Base-by-base conservation (phyloP, 1,140 invertebrate genomes). In the Akabosia matsudoensis region DNA sequence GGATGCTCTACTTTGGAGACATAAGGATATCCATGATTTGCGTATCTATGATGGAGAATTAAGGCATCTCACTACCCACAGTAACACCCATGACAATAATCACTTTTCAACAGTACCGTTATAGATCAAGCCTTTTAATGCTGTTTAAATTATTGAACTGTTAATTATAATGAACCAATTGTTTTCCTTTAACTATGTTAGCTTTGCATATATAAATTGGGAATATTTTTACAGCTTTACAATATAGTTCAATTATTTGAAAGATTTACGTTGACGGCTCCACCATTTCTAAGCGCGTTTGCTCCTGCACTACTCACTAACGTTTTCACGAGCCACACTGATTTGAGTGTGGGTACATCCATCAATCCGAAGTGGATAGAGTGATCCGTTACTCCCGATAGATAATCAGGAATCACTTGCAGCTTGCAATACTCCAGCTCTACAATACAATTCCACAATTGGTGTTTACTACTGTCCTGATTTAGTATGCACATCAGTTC, bases 21-120 rank as follows among this genome's bases (percentile, higher is more conserved):
- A 34, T 4, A 16, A 14, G n/a, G 30, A 45, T 13, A 34, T 72
- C 1, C n/a, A 37, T 34, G 70, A 72, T 16, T 22, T 72, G 7
- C 70, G 70, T 7, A 45, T 72, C 14, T 72, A 72, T 28, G 70
- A 72, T 28, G 70, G 70, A 37, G 70, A 72, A 45, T 31, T 67
- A 31, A 28, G 61, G 7, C 61, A 67, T 13, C 54, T 45, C 37
- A 10, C 37, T 45, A 45, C 7, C 18, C 37, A 45, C 37, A 7
- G 18, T 10, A 45, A 18, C 37, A 18, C 7, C 7, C 7, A 18
- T 10, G 37, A 45, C 37, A 45, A 45, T 45, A 45, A 45, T 18
- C 7, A 18, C 7, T 45, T 45, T 45, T 45, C 37, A 45, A 45
- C 37, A 7, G 37, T 45, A n/a, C n/a, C n/a, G n/a, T n/a, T n/a